A percentile compares a stretch with the other conserved stretches of the same genome.
These are phyloP conservation scores for Enteromius thamalakanensis DNA, from an alignment of 2,797 vertebrate genomes.

Conservation along the genomic window DNA sequence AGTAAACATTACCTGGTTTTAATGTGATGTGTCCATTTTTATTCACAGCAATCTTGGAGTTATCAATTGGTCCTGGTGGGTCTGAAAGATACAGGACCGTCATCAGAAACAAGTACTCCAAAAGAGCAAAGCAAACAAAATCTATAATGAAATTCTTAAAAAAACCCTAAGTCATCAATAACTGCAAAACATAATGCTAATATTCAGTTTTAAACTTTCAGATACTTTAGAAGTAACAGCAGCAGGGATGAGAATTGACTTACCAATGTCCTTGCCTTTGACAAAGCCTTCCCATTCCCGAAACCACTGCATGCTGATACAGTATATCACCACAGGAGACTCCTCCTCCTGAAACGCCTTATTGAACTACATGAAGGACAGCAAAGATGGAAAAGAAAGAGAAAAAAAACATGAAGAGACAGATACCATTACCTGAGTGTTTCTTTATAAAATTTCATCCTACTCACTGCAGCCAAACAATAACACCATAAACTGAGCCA, in stretches of 20 bases:
- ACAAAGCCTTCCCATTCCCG: constrained; percentile 99
- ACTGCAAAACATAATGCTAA: neutral
- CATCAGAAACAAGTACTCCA: neutral
- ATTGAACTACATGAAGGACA: constrained; percentile 83
- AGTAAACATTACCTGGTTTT: constrained; percentile 85
- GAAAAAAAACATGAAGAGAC: constrained; percentile 2
- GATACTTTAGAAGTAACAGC: neutral
- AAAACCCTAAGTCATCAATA: neutral
- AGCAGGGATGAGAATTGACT: constrained; percentile 58
- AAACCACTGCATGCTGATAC: constrained; percentile 99
- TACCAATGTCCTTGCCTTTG: constrained; percentile 93
- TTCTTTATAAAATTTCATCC: neutral
- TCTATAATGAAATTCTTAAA: neutral
- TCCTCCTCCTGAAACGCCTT: constrained; percentile 99
- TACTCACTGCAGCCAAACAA: neutral
- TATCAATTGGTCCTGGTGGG: constrained; percentile 94
- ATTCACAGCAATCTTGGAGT: constrained; percentile 90
- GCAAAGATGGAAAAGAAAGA: neutral
- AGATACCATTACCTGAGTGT: constrained; percentile 1
- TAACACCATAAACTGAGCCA: neutral
- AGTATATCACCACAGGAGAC: constrained; percentile 94
- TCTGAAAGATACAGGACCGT: constrained; percentile 74
- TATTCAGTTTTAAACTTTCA: constrained; percentile 20
- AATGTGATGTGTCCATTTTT: constrained; percentile 90
- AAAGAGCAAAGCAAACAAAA: neutral